Evolutionary conservation across 2,888 invertebrate species (phyloP).

Genomic region (Gymnosoma rotundatum): DNA sequence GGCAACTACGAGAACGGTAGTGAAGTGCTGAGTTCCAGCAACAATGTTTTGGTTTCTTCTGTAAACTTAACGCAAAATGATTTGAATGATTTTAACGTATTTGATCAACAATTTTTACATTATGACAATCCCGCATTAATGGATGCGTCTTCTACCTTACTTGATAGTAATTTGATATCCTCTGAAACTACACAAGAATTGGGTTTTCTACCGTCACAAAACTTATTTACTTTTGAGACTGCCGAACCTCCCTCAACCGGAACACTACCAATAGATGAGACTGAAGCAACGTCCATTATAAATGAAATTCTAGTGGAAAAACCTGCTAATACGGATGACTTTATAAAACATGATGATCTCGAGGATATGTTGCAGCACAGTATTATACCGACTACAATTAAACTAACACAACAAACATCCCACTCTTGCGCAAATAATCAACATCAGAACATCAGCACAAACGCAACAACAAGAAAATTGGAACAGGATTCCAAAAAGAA

Average conservation of each 20-base stretch:
- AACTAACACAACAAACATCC: conserved; percentile 35
- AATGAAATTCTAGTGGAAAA: conserved; percentile 39
- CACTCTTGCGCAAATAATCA: background rate
- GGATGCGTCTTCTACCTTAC: conserved; percentile 57
- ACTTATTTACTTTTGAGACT: conserved; percentile 67
- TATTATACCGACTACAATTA: conserved; percentile 69
- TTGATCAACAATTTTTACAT: conserved; percentile 62
- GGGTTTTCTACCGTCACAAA: conserved; percentile 55
- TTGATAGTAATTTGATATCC: conserved; percentile 60
- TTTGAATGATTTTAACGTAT: conserved; percentile 59
- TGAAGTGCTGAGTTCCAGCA: background rate
- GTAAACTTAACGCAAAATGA: conserved; percentile 43
- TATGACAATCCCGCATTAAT: conserved; percentile 60
- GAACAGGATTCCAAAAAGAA: conserved; percentile 20
- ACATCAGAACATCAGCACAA: background rate
- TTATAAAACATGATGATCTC: conserved; percentile 64
- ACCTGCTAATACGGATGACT: background rate
- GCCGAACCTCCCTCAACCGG: conserved; percentile 57
- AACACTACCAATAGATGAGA: conserved; percentile 64
- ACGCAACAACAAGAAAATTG: background rate
- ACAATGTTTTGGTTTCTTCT: conserved; percentile 26
- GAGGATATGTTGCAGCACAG: conserved; percentile 71
- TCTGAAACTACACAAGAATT: conserved; percentile 52
- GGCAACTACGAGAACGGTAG: conserved; percentile 38
- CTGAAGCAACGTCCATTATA: conserved; percentile 58